phyloP scores from a whole-genome alignment of 2,113 vertebrate species.

The Poecilia latipinna region DNA sequence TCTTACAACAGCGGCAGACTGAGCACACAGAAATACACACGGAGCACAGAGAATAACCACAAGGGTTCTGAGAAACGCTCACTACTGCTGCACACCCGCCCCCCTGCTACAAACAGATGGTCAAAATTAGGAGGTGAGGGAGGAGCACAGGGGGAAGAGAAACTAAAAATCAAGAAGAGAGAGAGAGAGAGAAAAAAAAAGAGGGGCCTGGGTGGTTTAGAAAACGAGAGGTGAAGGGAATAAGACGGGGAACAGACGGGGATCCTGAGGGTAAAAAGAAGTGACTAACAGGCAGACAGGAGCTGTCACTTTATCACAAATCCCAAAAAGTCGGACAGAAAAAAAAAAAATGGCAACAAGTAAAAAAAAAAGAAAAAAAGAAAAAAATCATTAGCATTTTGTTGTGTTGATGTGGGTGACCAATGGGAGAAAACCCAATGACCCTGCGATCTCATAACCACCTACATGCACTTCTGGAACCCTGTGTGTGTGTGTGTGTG shows the following conservation, averaged over 20 bases:
- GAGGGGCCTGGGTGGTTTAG: neutral
- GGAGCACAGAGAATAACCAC: slow-evolving; percentile 53
- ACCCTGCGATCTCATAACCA: slow-evolving; percentile 45
- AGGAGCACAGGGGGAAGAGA: slow-evolving; percentile 9
- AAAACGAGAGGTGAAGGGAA: slow-evolving; percentile 40
- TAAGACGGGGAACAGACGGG: slow-evolving; percentile 11
- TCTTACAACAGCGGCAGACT: slow-evolving; percentile 59
- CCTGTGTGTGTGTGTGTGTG: slow-evolving; percentile 16
- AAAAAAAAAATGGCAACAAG: neutral
- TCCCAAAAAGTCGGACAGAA: neutral
- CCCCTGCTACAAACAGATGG: slow-evolving; percentile 53
- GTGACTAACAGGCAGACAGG: slow-evolving; percentile 3
- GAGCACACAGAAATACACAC: slow-evolving; percentile 15
- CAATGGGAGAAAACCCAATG: slow-evolving; percentile 48
- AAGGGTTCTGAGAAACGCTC: slow-evolving; percentile 72
- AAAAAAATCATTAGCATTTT: slow-evolving; percentile 16
- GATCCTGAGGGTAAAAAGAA: neutral
- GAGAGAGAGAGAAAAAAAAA: neutral
- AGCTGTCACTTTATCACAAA: neutral
- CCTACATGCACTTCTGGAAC: slow-evolving; percentile 33
- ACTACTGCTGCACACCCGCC: slow-evolving; percentile 59
- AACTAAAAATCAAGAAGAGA: slow-evolving; percentile 12
- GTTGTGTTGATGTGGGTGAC: slow-evolving; percentile 50
- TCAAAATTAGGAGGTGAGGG: slow-evolving; percentile 17
- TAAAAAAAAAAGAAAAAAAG: slow-evolving; percentile 4